A percentile compares a stretch with the other conserved stretches of the same genome.
phyloP scores from a whole-genome alignment of 2,888 invertebrate genomes.

The Synergus gifuensis region DNA sequence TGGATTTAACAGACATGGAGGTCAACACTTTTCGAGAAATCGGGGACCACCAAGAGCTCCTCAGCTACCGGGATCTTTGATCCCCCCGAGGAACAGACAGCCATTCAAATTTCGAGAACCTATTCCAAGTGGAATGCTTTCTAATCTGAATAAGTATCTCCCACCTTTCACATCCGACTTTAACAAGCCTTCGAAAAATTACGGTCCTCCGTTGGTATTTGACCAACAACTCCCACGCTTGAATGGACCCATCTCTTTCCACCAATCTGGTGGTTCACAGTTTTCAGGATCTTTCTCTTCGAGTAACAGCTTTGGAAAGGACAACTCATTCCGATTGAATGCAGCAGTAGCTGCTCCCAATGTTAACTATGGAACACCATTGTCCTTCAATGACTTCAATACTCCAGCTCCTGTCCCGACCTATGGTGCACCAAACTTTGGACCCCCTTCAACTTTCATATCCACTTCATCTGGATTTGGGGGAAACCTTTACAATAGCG shows the following conservation, averaged over 20 bases:
- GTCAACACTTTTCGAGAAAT: conserved; percentile 49
- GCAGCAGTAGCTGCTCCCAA: conserved; percentile 71
- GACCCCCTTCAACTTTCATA: conserved; percentile 64
- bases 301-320: conserved; percentile 52
- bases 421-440: conserved; percentile 75
- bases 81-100: conserved; percentile 69
- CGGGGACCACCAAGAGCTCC: conserved; percentile 56
- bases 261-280: conserved; percentile 52
- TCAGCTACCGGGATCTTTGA: conserved; percentile 60
- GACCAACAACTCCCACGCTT: conserved; percentile 67
- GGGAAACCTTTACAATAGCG: conserved; percentile 68
- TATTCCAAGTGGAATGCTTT: conserved; percentile 84
- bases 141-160: conserved; percentile 80
- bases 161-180: conserved; percentile 56
- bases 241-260: conserved; percentile 63
- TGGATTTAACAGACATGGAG: conserved; percentile 33
- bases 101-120: conserved; percentile 88
- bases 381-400: conserved; percentile 72
- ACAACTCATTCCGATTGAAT: conserved; percentile 48
- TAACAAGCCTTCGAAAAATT: conserved; percentile 65
- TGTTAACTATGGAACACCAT: conserved; percentile 73
- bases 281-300: conserved; percentile 48
- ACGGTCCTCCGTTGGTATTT: conserved; percentile 62
- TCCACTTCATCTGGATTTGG: conserved; percentile 64
- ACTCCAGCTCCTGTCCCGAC: conserved; percentile 72